Percentiles rank a stretch among this genome's conserved stretches.
phyloP scores from a whole-genome alignment of 64 coral and sea anemone genomes.

The Pocillopora damicornis region DNA sequence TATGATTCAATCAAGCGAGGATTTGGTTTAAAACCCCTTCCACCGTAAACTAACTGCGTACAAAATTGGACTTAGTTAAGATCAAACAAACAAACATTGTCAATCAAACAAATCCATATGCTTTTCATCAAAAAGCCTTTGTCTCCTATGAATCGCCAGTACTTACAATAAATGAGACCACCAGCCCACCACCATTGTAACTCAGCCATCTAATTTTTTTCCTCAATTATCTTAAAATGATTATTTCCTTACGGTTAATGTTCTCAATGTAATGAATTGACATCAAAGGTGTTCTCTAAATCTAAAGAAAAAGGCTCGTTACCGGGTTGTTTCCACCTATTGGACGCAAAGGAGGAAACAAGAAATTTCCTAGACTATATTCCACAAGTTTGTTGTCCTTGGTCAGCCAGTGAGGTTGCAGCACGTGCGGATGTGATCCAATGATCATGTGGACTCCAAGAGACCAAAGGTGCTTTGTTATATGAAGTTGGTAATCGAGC shows the following conservation, averaged over 20 bases:
- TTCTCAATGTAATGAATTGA: background rate
- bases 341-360: slow-evolving; percentile 44
- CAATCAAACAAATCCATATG: background rate
- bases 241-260: background rate
- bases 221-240: too few species aligned
- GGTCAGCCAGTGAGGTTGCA: slow-evolving; percentile 32
- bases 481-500: slow-evolving; percentile 6
- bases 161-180: too few species aligned
- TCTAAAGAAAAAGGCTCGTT: background rate
- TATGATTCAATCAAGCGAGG: background rate
- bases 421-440: slow-evolving; percentile 66
- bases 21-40: background rate
- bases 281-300: too few species aligned
- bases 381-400: slow-evolving; percentile 19
- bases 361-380: slow-evolving; percentile 64
- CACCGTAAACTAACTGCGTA: background rate
- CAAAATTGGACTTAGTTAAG: background rate
- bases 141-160: too few species aligned
- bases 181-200: too few species aligned
- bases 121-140: too few species aligned
- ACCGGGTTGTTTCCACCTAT: background rate
- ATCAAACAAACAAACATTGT: too few species aligned
- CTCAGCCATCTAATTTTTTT: too few species aligned
- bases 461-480: slow-evolving; percentile 39
- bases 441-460: slow-evolving; percentile 63